Evolutionary conservation across 2,888 invertebrate genomes (phyloP).

Genomic region (Atethmia centrago): DNA sequence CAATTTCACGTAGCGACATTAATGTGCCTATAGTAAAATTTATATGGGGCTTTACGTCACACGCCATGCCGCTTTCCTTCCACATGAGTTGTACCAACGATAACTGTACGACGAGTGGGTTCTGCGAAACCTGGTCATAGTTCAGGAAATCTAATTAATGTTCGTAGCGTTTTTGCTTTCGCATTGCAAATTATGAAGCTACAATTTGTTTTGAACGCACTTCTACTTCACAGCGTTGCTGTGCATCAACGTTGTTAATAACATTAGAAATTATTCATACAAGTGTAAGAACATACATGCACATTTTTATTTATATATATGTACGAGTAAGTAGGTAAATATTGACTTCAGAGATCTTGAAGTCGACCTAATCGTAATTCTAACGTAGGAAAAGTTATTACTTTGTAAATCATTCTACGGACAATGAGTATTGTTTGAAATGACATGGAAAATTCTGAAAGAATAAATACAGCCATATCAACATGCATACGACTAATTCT

Average conservation of each 20-base stretch:
- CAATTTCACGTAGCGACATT: constrained; percentile 91
- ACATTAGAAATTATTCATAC: constrained; percentile 22
- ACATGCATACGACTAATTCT: not conserved
- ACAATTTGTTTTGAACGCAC: constrained; percentile 44
- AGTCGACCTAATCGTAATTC: constrained; percentile 7
- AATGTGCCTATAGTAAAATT: constrained; percentile 90
- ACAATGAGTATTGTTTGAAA: constrained; percentile 43
- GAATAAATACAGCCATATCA: not conserved
- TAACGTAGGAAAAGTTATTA: not conserved
- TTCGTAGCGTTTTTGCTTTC: constrained; percentile 55
- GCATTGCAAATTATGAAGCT: constrained; percentile 55
- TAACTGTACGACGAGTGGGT: constrained; percentile 74
- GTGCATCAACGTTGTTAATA: constrained; percentile 24
- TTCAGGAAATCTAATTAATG: constrained; percentile 76
- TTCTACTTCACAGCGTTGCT: not conserved
- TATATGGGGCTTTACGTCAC: constrained; percentile 89
- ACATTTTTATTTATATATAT: constrained; percentile 2
- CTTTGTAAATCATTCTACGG: constrained; percentile 17
- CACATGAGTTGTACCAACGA: constrained; percentile 81
- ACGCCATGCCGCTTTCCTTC: constrained; percentile 82
- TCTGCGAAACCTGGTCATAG: constrained; percentile 74
- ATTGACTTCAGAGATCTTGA: constrained; percentile 9
- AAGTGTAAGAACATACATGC: constrained; percentile 6
- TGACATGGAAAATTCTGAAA: constrained; percentile 35
- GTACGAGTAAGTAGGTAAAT: not conserved